Conservation (phyloP, 2,797 vertebrate genomes). For the Eleutherodactylus coqui region DNA sequence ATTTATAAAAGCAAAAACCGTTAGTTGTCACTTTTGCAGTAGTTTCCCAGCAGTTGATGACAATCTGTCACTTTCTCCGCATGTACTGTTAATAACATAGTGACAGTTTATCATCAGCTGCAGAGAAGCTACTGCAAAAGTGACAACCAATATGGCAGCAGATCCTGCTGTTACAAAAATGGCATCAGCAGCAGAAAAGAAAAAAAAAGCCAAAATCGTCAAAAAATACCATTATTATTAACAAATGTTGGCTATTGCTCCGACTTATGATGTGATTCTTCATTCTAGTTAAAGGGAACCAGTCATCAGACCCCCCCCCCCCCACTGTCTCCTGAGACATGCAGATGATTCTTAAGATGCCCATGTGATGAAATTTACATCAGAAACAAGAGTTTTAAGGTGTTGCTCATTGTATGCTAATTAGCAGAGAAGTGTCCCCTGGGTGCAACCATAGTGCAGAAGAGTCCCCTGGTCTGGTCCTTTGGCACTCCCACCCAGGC, state of each 20-base stretch:
- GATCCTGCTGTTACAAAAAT: conserved; percentile 1
- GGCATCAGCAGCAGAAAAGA: neutral
- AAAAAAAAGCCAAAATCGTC: neutral
- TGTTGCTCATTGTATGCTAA: too few species aligned
- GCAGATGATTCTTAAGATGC: too few species aligned
- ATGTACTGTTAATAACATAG: conserved; percentile 9
- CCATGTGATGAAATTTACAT: too few species aligned
- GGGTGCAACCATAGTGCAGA: too few species aligned
- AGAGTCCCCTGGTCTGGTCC: too few species aligned
- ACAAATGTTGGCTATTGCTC: neutral
- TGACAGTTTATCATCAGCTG: conserved; percentile 3
- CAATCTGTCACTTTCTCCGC: conserved; percentile 16
- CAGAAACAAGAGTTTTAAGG: too few species aligned
- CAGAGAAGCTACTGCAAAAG: neutral
- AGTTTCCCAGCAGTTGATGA: conserved; percentile 15
- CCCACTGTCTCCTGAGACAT: too few species aligned
- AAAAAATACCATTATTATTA: neutral
- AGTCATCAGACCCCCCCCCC: too few species aligned
- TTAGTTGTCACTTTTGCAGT: conserved; percentile 3
- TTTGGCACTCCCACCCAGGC: too few species aligned
- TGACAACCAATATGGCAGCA: conserved; percentile 21
- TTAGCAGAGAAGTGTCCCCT: too few species aligned
- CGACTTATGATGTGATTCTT: neutral
- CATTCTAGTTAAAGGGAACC: neutral
- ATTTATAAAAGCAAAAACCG: neutral